Evolutionary conservation across 2,797 vertebrate genomes (phyloP).

Genomic region (Trichosurus vulpecula): DNA sequence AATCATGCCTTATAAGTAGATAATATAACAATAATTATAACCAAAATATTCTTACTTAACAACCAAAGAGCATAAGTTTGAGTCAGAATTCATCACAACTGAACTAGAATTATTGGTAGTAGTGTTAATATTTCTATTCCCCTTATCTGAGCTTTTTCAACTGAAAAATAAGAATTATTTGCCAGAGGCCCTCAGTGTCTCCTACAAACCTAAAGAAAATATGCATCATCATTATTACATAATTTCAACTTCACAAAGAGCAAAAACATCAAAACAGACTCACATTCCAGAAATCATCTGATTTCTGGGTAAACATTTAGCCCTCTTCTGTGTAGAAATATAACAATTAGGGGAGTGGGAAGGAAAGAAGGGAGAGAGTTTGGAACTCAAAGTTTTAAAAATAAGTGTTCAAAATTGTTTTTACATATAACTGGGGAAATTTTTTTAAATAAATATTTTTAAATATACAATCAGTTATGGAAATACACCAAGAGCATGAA

Average conservation of each 20-base stretch:
- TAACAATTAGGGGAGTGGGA: neutral
- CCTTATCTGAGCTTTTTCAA: slow-evolving; percentile 11
- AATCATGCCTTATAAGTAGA: neutral
- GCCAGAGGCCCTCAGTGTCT: neutral
- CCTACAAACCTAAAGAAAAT: neutral
- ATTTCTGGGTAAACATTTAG: neutral
- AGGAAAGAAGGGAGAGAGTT: no score
- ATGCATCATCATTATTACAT: neutral
- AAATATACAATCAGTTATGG: neutral
- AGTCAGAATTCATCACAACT: neutral
- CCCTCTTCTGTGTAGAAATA: neutral
- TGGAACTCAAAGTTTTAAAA: no score
- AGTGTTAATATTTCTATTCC: slow-evolving; percentile 20
- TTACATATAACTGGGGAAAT: no score
- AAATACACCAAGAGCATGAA: neutral
- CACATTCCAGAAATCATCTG: neutral
- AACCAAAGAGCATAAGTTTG: neutral
- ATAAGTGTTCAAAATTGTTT: no score
- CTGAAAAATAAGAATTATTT: neutral
- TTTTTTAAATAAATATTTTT: no score
- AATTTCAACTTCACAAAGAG: neutral
- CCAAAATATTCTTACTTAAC: neutral
- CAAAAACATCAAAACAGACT: neutral
- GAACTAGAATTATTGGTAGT: neutral
- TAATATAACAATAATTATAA: neutral